Base-by-base conservation (phyloP, 1,140 invertebrate genomes). In the Dendroctonus ponderosae region DNA sequence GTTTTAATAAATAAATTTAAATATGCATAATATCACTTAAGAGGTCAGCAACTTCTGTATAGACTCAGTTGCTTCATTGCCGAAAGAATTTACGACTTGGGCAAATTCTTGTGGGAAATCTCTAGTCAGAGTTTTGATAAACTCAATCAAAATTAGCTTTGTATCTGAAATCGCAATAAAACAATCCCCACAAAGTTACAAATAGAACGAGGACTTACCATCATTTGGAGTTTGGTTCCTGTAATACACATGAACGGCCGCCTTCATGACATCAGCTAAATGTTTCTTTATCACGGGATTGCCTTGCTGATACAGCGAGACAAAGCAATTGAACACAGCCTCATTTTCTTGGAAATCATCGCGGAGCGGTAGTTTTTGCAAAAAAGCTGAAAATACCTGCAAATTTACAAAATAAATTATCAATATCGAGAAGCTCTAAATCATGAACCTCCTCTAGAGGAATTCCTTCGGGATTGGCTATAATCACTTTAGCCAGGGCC, bases 301-400 rank as follows among this genome's bases (percentile, higher is more conserved):
- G 0, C 85, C 84, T 58, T 82, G 79, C 71, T 83, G 78, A 68
- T 87, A 89, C 0, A 93, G 79, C 7, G 81, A 78, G 39, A 81
- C 76, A 56, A 93, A 83, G 72, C 87, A 86, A 61, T 84, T 84
- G 60, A 87, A 87, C 6, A 93, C 83, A 15, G 87, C 84, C 26
- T 84, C 83, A 72, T 91, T 89, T 73, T 93, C 91, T 63, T 87
- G 84, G 69, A 85, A 85, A 77, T 93, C 91, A 78, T 90, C 85
- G 66, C 86, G 84, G 12, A 93, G 75, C 12, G 91, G 91, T 50
- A 93, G 75, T 75, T 86, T 84, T 66, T 85, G 80, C 0, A 93
- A 77, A 51, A 91, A 86, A 14, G 87, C 87, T 7, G 90, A 88
- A 53, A 92, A 83, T 2, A 92, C 87, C 84, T 86, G 44, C 42